Conservation (phyloP, 2,888 invertebrate species). For the Ametastegia equiseti region DNA sequence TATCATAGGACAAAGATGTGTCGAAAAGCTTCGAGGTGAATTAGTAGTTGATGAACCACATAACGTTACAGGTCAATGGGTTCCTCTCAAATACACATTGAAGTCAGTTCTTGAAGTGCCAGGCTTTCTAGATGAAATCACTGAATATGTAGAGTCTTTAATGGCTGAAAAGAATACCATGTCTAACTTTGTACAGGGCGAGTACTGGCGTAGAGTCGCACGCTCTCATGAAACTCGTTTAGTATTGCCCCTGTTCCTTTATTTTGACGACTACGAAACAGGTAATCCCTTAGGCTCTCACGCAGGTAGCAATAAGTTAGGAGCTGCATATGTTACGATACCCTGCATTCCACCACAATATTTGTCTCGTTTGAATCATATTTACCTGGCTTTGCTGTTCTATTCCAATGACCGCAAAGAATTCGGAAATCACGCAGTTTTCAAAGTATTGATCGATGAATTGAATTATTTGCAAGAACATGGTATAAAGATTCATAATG, state of each 20-base stretch:
- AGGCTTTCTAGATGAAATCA: background rate
- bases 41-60: background rate
- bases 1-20: slow-evolving; percentile 4
- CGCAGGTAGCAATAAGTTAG: slow-evolving; percentile 33
- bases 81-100: background rate
- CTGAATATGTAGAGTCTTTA: background rate
- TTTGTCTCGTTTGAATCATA: slow-evolving; percentile 33
- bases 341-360: slow-evolving; percentile 51
- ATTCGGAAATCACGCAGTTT: slow-evolving; percentile 49
- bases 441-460: slow-evolving; percentile 41
- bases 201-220: slow-evolving; percentile 47
- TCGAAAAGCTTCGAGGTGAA: background rate
- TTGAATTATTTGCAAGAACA: slow-evolving; percentile 42
- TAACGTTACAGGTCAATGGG: background rate
- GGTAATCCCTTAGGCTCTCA: slow-evolving; percentile 50
- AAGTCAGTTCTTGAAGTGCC: background rate
- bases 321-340: slow-evolving; percentile 41
- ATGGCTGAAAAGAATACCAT: background rate
- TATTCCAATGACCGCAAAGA: slow-evolving; percentile 36
- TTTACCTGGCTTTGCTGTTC: background rate
- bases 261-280: slow-evolving; percentile 43
- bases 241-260: slow-evolving; percentile 45
- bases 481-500: slow-evolving; percentile 45
- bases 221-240: slow-evolving; percentile 13
- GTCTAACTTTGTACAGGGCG: slow-evolving; percentile 47